Conservation (phyloP, 2,888 invertebrate species). For the Andrena praecox region DNA sequence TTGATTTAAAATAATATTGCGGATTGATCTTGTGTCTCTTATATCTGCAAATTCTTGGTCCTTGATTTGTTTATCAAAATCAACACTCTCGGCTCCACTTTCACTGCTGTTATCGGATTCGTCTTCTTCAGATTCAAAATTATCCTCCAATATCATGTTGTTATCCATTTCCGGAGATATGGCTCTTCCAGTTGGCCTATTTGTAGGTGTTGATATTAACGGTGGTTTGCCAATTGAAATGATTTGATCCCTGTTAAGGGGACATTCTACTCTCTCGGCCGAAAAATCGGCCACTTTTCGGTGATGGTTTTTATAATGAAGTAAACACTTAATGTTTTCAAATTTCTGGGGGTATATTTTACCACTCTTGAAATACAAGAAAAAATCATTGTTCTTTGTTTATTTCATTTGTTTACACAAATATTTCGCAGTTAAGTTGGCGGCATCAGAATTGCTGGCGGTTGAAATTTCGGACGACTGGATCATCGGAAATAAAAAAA, state of each 20-base stretch:
- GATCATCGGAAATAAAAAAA: too few relatives aligned
- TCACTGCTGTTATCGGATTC: not conserved
- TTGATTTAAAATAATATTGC: slow-evolving; percentile 4
- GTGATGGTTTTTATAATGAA: too few relatives aligned
- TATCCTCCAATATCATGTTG: not conserved
- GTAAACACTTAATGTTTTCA: too few relatives aligned
- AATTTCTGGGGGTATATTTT: too few relatives aligned
- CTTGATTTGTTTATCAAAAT: not conserved
- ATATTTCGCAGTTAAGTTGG: too few relatives aligned
- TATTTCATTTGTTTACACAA: too few relatives aligned
- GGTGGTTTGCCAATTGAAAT: not conserved
- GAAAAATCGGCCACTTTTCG: too few relatives aligned
- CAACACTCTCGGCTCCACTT: not conserved
- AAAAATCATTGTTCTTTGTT: too few relatives aligned
- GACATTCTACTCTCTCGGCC: too few relatives aligned
- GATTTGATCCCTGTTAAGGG: not conserved
- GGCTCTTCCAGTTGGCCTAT: not conserved
- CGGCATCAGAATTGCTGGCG: too few relatives aligned
- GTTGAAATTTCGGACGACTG: too few relatives aligned
- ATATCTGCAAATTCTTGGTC: not conserved
- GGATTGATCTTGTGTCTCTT: not conserved
- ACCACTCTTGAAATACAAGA: too few relatives aligned
- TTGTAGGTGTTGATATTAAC: not conserved
- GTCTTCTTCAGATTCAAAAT: slow-evolving; percentile 2
- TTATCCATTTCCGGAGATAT: not conserved